These are phyloP conservation scores for Struthidea cinerea DNA, from an alignment of 2,113 vertebrate genomes.

Conservation along the genomic window DNA sequence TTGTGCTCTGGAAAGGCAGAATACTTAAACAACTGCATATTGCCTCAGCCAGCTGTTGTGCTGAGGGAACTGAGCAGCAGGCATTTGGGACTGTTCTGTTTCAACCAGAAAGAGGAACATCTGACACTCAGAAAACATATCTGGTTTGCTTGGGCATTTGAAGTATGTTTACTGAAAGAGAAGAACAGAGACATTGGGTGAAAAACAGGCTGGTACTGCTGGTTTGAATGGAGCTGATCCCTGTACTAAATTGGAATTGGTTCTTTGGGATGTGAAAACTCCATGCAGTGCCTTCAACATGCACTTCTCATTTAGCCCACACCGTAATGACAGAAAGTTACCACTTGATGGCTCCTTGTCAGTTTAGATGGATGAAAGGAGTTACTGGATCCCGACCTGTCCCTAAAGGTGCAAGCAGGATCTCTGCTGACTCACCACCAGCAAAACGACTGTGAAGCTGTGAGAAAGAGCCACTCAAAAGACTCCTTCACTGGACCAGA, in stretches of 20 bases:
- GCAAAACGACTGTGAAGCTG: neutral
- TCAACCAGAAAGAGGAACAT: neutral
- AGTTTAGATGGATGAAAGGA: neutral
- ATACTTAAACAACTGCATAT: neutral
- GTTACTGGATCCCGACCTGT: neutral
- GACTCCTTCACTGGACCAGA: neutral
- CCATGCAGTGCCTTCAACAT: neutral
- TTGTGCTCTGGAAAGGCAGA: neutral
- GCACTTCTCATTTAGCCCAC: neutral
- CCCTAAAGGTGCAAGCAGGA: fast-evolving
- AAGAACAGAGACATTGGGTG: neutral
- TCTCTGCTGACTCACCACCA: neutral
- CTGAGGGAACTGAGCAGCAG: neutral
- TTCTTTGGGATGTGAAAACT: neutral
- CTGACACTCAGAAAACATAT: neutral
- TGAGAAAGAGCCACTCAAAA: neutral
- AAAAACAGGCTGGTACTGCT: neutral
- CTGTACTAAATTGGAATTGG: neutral
- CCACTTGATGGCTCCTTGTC: conserved; percentile 49
- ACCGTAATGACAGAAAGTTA: neutral
- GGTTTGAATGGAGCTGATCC: neutral
- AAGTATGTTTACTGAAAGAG: neutral
- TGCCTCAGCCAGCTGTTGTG: neutral
- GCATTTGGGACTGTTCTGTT: neutral
- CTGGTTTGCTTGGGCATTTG: neutral